Percentiles rank a stretch among this genome's conserved stretches.
Evolutionary conservation across 2,888 invertebrate species (phyloP).

Genomic region (Ectemnius lituratus): DNA sequence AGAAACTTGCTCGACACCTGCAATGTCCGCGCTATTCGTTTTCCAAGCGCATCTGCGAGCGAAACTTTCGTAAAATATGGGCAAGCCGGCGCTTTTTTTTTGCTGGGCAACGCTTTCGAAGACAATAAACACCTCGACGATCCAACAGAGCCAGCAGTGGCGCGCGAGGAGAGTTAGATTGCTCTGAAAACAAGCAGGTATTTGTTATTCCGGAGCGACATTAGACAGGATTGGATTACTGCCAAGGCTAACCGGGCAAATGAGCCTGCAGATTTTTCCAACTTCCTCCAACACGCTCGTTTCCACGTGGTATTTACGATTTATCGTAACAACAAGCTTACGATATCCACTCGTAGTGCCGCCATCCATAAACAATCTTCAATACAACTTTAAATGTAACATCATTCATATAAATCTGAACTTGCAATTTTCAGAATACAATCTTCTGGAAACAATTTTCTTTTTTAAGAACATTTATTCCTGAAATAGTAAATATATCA

Average conservation of each 20-base stretch:
- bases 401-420: no score
- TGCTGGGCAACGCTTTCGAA: not conserved
- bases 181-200: slow-evolving; percentile 23
- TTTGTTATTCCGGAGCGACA: slow-evolving; percentile 37
- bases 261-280: slow-evolving; percentile 39
- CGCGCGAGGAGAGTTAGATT: slow-evolving; percentile 18
- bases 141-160: not conserved
- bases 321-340: no score
- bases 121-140: no score
- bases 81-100: not conserved
- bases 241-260: slow-evolving; percentile 45
- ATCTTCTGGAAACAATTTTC: no score
- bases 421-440: no score
- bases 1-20: not conserved
- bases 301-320: slow-evolving; percentile 1
- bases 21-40: not conserved
- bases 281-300: slow-evolving; percentile 18
- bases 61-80: not conserved
- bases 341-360: not conserved
- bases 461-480: no score
- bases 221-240: slow-evolving; percentile 46
- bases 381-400: no score
- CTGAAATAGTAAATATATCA: no score
- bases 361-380: not conserved
- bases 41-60: not conserved